These are phyloP conservation scores for Aspidiotus rigidus DNA, from an alignment of 2,888 invertebrate genomes.

Conservation along the genomic window DNA sequence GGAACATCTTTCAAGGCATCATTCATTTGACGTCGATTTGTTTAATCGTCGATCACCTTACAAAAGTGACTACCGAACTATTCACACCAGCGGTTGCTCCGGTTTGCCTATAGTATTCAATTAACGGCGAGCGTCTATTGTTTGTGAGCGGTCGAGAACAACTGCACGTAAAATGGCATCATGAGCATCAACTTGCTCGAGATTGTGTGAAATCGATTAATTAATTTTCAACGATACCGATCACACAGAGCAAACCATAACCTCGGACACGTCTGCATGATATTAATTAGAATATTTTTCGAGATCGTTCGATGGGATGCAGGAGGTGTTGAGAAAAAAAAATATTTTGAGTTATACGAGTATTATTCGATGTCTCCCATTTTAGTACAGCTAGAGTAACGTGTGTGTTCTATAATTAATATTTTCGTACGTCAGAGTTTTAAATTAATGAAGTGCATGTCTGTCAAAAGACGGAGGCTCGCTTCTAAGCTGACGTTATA, in stretches of 20 bases:
- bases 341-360: not conserved
- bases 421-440: slow-evolving; percentile 4
- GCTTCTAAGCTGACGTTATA: not conserved
- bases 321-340: not conserved
- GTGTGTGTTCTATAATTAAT: slow-evolving; percentile 4
- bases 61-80: too few relatives aligned
- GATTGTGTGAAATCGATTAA: not conserved
- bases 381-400: not conserved
- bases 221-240: not conserved
- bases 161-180: too few relatives aligned
- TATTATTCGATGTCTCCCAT: too few relatives aligned
- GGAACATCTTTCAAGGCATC: too few relatives aligned
- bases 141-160: too few relatives aligned
- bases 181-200: too few relatives aligned
- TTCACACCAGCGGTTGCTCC: too few relatives aligned
- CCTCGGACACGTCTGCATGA: not conserved
- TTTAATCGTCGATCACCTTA: too few relatives aligned
- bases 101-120: too few relatives aligned
- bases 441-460: slow-evolving; percentile 3
- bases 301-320: not conserved
- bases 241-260: not conserved
- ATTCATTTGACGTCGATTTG: too few relatives aligned
- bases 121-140: too few relatives aligned
- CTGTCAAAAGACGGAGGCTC: not conserved
- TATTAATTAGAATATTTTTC: slow-evolving; percentile 1